Evolutionary conservation across 2,888 invertebrate species (phyloP), one percentile per base, ranked within the genome.

Genomic region (Epirrita christyi): DNA sequence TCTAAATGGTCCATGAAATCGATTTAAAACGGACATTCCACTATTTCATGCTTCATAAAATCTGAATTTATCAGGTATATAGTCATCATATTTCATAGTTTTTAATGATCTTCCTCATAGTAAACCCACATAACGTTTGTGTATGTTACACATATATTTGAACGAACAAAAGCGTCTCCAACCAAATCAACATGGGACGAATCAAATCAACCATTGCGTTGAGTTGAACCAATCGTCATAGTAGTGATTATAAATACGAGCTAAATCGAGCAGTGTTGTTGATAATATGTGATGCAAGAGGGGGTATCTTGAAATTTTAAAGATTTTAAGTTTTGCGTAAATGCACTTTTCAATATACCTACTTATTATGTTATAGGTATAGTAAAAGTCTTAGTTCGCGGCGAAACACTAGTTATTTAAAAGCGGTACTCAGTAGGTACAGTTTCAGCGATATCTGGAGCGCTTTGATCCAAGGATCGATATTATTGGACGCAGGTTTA

Each of bases 401-500:
- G 21, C 21, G 21, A 21, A 21, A 2, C 2, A 21, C 21, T 21
- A 4, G 21, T 56, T 56, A 61, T 56, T 56, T 61, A 38, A 55
- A 29, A 47, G 11, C 27, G 34, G 41, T 38, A 40, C 51, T 10
- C 27, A 28, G 41, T 38, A 40, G 43, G 34, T 52, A 42, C 50
- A 38, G 43, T 53, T 38, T 52, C 38, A 43, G 41, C 44, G 55
- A 61, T 59, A 52, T 49, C 50, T 59, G 54, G 47, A 55, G 54
- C 55, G 56, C 46, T 59, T 61, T 55, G 61, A 64, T 56, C 61
- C 44, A 60, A 59, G 60, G 63, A 70, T 64, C 64, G 64, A 68
- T 67, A 63, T 66, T 63, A 65, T 66, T 67, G 58, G 59, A 66
- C 59, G 64, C 61, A 60, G 59, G 66, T 71, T 68, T 75, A 75